Conservation (phyloP, 2,113 vertebrate genomes). For the Prietella phreatophila region DNA sequence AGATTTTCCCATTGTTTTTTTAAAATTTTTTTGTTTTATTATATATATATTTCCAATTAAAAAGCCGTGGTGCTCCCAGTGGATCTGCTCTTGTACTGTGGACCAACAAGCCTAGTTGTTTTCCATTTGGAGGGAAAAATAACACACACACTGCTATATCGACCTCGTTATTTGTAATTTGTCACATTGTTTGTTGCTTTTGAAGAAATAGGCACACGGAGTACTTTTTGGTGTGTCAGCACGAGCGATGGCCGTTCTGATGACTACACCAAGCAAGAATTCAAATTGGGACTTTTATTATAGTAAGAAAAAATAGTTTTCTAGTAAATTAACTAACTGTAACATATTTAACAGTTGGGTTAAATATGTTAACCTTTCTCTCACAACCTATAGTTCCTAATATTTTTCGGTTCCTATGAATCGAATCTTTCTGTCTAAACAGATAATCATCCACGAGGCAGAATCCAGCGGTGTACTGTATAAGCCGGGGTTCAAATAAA, state of each 20-base stretch:
- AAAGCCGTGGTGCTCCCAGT: slow-evolving; percentile 34
- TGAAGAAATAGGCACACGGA: not conserved
- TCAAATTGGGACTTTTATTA: not conserved
- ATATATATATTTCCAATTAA: slow-evolving; percentile 26
- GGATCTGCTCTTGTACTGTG: slow-evolving; percentile 12
- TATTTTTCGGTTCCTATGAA: not conserved
- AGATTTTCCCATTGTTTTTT: not conserved
- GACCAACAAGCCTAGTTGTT: slow-evolving; percentile 1
- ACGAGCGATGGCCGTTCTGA: not conserved
- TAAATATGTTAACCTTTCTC: too few relatives aligned
- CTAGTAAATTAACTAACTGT: not conserved
- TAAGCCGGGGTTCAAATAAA: not conserved
- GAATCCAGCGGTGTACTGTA: not conserved
- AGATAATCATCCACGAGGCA: not conserved
- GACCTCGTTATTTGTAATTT: not conserved
- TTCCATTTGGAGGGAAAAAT: not conserved
- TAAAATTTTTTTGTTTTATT: not conserved
- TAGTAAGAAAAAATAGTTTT: not conserved
- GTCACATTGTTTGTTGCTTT: not conserved
- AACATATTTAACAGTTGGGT: not conserved
- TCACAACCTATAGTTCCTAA: not conserved
- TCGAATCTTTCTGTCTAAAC: not conserved
- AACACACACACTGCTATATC: not conserved
- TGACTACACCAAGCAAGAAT: not conserved
- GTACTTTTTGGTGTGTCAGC: not conserved